Base-by-base conservation (phyloP, 1,140 invertebrate genomes). In the Mesaphorura yosii region DNA sequence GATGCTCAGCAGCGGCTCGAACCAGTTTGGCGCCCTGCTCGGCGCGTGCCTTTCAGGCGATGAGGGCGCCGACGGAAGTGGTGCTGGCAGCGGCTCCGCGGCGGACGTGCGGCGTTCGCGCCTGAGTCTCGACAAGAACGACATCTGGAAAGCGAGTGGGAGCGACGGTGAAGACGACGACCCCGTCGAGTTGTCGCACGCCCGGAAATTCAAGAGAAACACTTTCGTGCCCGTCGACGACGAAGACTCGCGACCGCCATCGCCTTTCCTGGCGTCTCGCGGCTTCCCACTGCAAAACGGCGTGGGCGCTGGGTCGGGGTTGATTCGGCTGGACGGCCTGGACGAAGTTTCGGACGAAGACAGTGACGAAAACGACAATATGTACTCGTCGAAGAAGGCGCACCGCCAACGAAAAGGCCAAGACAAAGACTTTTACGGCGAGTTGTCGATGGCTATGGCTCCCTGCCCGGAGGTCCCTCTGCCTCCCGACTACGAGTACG, bases 291-390 rank as follows among this genome's bases (percentile, higher is more conserved):
- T n/a, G n/a, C n/a, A n/a, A n/a, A n/a, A n/a, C n/a, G n/a, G n/a
- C n/a, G n/a, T n/a, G n/a, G n/a, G n/a, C n/a, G n/a, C n/a, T n/a
- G n/a, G n/a, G n/a, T n/a, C n/a, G n/a, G n/a, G n/a, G n/a, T n/a
- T n/a, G n/a, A n/a, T 25, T 6, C 44, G 12, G 5, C 25, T 46
- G 44, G 25, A 41, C 15, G 60, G 59, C 6, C 48, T 62, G 41
- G 60, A 62, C 20, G 47, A 57, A 39, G 48, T 62, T 5, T 62
- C 60, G 2, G 60, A 62, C 41, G 60, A 62, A 25, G n/a, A n/a
- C n/a, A n/a, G n/a, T n/a, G n/a, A n/a, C n/a, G n/a, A n/a, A n/a
- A n/a, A n/a, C n/a, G n/a, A n/a, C n/a, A n/a, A n/a, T n/a, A n/a
- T n/a, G n/a, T n/a, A n/a, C n/a, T n/a, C n/a, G n/a, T n/a, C n/a